Evolutionary conservation across 2,888 invertebrate species (phyloP).

Genomic region (Elmis aenea): DNA sequence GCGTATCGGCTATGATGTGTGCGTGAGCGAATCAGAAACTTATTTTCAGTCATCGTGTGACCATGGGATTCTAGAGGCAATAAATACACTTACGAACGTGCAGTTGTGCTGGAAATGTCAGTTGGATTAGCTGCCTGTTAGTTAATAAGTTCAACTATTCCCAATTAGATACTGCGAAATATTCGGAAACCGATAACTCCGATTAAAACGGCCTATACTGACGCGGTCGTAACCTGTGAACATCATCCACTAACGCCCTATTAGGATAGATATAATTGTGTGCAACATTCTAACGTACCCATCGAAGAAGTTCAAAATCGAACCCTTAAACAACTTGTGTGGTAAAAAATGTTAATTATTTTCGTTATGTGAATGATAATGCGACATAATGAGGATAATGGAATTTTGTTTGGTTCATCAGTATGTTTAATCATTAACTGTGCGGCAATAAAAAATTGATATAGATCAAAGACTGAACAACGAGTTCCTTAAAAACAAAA

Average conservation of each 20-base stretch:
- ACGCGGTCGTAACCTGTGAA: slow-evolving; percentile 4
- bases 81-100: slow-evolving; percentile 23
- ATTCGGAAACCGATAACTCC: too few relatives aligned
- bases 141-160: slow-evolving; percentile 8
- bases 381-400: slow-evolving; percentile 7
- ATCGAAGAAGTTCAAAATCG: too few relatives aligned
- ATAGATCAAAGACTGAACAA: too few relatives aligned
- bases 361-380: slow-evolving; percentile 11
- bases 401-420: slow-evolving; percentile 5
- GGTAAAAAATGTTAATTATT: slow-evolving; percentile 17
- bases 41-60: slow-evolving; percentile 26
- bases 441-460: slow-evolving; percentile 1
- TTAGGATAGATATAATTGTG: slow-evolving; percentile 1
- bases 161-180: too few relatives aligned
- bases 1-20: slow-evolving; percentile 25
- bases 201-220: too few relatives aligned
- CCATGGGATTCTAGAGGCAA: slow-evolving; percentile 22
- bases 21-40: slow-evolving; percentile 27
- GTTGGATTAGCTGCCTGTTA: slow-evolving; percentile 19
- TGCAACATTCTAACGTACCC: slow-evolving; percentile 1
- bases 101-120: slow-evolving; percentile 29
- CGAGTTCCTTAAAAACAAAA: too few relatives aligned
- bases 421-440: neutral
- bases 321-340: slow-evolving; percentile 17
- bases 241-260: too few relatives aligned